Conservation (phyloP, 2,113 vertebrate genomes). For the Aspiorhynchus laticeps region DNA sequence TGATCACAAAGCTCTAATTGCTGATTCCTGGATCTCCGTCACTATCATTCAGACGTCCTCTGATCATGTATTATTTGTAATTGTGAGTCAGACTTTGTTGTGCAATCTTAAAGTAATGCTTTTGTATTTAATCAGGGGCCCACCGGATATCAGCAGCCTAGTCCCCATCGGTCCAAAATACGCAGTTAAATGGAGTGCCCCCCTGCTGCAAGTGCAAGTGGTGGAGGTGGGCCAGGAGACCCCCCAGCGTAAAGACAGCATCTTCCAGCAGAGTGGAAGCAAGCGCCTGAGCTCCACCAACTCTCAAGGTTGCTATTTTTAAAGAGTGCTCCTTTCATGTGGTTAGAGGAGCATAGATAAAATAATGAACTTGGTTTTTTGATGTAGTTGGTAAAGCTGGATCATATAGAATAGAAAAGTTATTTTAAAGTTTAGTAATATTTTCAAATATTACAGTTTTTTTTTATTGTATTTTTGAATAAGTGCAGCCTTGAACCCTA, state of each 20-base stretch:
- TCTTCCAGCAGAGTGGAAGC: conserved; percentile 70
- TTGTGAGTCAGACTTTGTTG: background rate
- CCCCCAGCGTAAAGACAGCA: conserved; percentile 72
- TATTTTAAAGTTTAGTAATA: background rate
- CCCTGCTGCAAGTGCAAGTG: conserved; percentile 83
- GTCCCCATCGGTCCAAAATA: conserved; percentile 86
- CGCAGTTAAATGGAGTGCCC: conserved; percentile 84
- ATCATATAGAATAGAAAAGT: background rate
- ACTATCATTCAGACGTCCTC: conserved; percentile 43
- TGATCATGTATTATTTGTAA: conserved; percentile 19
- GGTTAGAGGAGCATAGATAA: background rate
- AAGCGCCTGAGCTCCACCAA: conserved; percentile 65
- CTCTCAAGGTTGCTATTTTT: conserved; percentile 44
- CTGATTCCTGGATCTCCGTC: conserved; percentile 41
- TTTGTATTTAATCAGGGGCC: conserved; percentile 61
- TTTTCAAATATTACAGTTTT: background rate
- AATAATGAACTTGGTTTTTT: background rate
- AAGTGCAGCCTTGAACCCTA: too few species aligned
- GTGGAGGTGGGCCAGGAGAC: conserved; percentile 85
- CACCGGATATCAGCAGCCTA: conserved; percentile 84
- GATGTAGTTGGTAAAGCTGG: background rate
- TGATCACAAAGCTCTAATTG: conserved; percentile 54
- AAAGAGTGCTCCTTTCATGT: background rate
- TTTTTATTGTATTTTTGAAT: too few species aligned
- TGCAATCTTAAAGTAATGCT: conserved; percentile 17